Evolutionary conservation across 2,888 invertebrate genomes (phyloP).

Genomic region (Agrotis clavis): DNA sequence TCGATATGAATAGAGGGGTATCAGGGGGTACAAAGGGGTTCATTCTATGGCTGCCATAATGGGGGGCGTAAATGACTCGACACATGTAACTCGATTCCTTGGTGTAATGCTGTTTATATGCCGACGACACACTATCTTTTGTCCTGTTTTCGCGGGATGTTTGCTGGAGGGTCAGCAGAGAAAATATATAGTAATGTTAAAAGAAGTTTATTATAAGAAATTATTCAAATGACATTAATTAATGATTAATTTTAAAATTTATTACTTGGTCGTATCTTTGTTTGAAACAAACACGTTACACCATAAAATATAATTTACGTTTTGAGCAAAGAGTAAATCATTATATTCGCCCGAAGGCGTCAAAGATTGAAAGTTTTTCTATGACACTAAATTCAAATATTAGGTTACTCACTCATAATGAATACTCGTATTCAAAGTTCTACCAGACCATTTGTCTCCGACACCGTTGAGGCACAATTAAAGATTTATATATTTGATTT

Average conservation of each 20-base stretch:
- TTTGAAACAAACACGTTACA: neutral
- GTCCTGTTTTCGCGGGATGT: slow-evolving; percentile 75
- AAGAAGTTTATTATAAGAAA: neutral
- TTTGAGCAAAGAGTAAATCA: neutral
- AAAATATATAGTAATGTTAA: neutral
- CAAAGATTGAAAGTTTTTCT: neutral
- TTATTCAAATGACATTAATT: neutral
- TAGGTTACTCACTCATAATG: neutral
- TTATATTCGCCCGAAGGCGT: neutral
- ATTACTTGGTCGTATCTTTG: neutral
- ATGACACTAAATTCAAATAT: neutral
- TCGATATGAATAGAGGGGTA: slow-evolving; percentile 49
- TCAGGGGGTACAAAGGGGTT: slow-evolving; percentile 51
- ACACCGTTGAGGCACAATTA: too few species aligned
- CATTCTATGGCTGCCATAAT: slow-evolving; percentile 52
- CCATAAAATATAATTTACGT: neutral
- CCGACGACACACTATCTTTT: slow-evolving; percentile 78
- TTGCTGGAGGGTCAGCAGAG: slow-evolving; percentile 68
- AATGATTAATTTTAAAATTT: neutral
- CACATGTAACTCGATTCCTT: slow-evolving; percentile 81
- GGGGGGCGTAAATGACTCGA: slow-evolving; percentile 70
- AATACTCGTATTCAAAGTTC: neutral
- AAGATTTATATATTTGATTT: too few species aligned
- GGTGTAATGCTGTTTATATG: slow-evolving; percentile 82
- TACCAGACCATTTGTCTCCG: too few species aligned